phyloP scores from a whole-genome alignment of 2,113 vertebrate genomes.

The Etheostoma cragini region DNA sequence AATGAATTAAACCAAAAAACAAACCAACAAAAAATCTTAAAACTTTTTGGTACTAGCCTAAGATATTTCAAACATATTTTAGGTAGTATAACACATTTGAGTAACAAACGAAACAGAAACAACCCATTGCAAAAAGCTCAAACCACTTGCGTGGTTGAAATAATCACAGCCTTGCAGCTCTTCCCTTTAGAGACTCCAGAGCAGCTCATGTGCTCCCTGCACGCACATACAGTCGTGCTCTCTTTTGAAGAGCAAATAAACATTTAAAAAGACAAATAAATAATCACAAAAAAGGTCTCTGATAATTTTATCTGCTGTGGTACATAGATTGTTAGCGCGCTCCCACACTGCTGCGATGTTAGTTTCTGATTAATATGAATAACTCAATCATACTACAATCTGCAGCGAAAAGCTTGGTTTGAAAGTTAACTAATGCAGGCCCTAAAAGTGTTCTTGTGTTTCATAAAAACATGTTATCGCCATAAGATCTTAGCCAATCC shows the following conservation, averaged over 20 bases:
- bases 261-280: conserved; percentile 81
- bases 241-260: conserved; percentile 71
- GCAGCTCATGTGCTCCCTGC: conserved; percentile 54
- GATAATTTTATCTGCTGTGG: conserved; percentile 55
- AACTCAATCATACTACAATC: conserved; percentile 55
- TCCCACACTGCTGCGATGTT: conserved; percentile 60
- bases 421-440: conserved; percentile 56
- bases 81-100: conserved; percentile 75
- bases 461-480: conserved; percentile 55
- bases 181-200: conserved; percentile 83
- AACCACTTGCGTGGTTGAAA: conserved; percentile 60
- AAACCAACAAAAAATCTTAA: conserved; percentile 55
- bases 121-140: conserved; percentile 73
- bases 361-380: conserved; percentile 71
- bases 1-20: conserved; percentile 76
- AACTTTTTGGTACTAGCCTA: conserved; percentile 83
- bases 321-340: conserved; percentile 46
- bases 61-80: conserved; percentile 78
- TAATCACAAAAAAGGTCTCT: conserved; percentile 71
- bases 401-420: conserved; percentile 56
- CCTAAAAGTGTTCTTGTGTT: conserved; percentile 54
- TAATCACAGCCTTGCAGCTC: conserved; percentile 66
- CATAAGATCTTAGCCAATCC: conserved; percentile 44
- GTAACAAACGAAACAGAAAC: conserved; percentile 65
- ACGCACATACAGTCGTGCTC: conserved; percentile 36